Percentiles rank a stretch among this genome's conserved stretches.
Conservation (phyloP, 2,113 vertebrate genomes). For the Orientallactaga bullata region DNA sequence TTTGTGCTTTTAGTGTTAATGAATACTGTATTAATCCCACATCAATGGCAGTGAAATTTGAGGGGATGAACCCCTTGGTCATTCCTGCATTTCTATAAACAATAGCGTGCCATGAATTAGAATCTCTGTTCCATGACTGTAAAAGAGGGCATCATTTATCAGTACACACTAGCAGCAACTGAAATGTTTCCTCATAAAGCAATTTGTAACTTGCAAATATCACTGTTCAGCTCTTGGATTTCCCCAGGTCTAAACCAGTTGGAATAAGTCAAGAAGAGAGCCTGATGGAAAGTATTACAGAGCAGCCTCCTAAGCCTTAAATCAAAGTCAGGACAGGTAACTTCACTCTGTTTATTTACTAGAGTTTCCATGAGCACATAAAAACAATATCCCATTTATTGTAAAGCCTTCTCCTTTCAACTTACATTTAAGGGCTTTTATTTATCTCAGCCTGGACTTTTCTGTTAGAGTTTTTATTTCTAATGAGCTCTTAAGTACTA, state of each 20-base stretch:
- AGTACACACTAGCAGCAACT: conserved; percentile 41
- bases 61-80: not conserved
- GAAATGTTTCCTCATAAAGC: conserved; percentile 47
- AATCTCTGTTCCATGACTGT: not conserved
- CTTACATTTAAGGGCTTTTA: conserved; percentile 52
- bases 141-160: conserved; percentile 59
- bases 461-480: conserved; percentile 47
- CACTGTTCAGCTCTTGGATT: conserved; percentile 56
- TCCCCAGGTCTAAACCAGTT: conserved; percentile 58
- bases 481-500: conserved; percentile 19
- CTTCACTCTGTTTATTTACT: conserved; percentile 55
- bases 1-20: conserved; percentile 52
- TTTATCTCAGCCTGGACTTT: conserved; percentile 51
- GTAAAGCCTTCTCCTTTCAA: conserved; percentile 52
- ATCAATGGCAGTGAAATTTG: not conserved
- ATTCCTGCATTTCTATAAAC: conserved; percentile 56
- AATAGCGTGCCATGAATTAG: conserved; percentile 60
- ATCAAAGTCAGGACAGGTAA: conserved; percentile 71
- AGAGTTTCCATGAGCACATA: conserved; percentile 61
- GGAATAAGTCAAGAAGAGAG: conserved; percentile 7
- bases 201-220: conserved; percentile 63
- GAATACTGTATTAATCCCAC: conserved; percentile 10
- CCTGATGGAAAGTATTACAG: conserved; percentile 70
- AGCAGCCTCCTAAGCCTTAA: not conserved
- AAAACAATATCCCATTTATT: conserved; percentile 52